Base-by-base conservation (phyloP, 2,113 vertebrate genomes). In the Tamias sibiricus region DNA sequence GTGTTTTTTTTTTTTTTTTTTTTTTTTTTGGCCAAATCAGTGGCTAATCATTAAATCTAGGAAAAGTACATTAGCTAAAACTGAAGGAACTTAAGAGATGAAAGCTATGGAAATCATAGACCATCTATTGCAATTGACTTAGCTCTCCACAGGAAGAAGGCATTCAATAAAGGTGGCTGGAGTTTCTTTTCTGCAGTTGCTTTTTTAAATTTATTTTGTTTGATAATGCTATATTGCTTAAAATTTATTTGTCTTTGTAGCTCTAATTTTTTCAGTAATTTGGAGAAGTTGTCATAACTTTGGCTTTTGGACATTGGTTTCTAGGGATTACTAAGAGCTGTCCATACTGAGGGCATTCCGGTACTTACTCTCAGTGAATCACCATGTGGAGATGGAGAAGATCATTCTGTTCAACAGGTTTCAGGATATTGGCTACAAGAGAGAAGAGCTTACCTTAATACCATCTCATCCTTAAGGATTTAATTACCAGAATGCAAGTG, bases 331-430 rank as follows among this genome's bases (percentile, higher is more conserved):
- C 98, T 99, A 81, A 99, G 99, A 92, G 99, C 99, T 96, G 99
- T 99, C 7, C 99, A 99, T 97, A 99, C 99, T 89, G 99, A 99
- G 97, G 99, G 99, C 13, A 98, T 99, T 98, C 99, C 99, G 97
- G 99, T 99, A 17, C 98, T 99, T 19, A 99, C 99, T 35, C 99
- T 99, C 89, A 99, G 99, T 0, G 99, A 99, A 97, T 97, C 99
- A 40, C 98, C 99, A 0, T 91, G 94, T n/a, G 77, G 95, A 93
- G 99, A 99, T 42, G 98, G 96, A 28, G 98, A 99, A 32, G 79
- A 96, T 71, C 75, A 42, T 95, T 80, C 28, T 94, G 28, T 66
- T 84, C 97, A 98, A 68, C 98, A 98, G 92, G 96, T 96, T 24
- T 24, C 98, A 90, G 98, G 98, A 32, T 97, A 93, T 83, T 99